Evolutionary conservation across 2,113 vertebrate species (phyloP).

Genomic region (Chionis minor): DNA sequence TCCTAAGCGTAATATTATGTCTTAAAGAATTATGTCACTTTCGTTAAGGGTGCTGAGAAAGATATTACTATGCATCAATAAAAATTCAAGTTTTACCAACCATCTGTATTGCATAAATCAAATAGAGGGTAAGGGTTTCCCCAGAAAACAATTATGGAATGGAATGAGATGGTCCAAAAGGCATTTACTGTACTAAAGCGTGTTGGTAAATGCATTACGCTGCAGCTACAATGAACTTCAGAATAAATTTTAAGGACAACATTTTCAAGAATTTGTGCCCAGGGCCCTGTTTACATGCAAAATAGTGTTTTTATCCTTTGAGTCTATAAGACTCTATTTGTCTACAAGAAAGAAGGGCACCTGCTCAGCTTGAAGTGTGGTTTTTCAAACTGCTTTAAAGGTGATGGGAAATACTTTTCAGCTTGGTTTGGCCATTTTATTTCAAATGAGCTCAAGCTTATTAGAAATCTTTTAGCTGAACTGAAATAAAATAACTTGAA

Average conservation of each 20-base stretch:
- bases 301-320: neutral
- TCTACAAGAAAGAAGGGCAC: neutral
- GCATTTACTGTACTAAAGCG: constrained; percentile 30
- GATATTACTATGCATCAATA: constrained; percentile 72
- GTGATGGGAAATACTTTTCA: neutral
- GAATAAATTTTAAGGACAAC: neutral
- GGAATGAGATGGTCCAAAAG: constrained; percentile 48
- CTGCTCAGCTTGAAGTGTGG: neutral
- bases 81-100: constrained; percentile 69
- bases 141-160: constrained; percentile 49
- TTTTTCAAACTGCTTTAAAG: neutral
- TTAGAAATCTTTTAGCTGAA: neutral
- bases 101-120: constrained; percentile 75
- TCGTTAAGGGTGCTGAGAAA: constrained; percentile 73
- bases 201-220: constrained; percentile 38
- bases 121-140: constrained; percentile 59
- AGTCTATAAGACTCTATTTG: neutral
- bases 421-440: neutral
- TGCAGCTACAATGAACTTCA: constrained; percentile 45
- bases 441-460: neutral
- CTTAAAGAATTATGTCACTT: constrained; percentile 77
- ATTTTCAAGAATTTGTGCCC: constrained; percentile 31
- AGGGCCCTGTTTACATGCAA: neutral
- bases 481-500: neutral
- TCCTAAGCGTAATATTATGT: constrained; percentile 77